Conservation (phyloP, 2,888 invertebrate species). For the Aspidiotus rigidus region DNA sequence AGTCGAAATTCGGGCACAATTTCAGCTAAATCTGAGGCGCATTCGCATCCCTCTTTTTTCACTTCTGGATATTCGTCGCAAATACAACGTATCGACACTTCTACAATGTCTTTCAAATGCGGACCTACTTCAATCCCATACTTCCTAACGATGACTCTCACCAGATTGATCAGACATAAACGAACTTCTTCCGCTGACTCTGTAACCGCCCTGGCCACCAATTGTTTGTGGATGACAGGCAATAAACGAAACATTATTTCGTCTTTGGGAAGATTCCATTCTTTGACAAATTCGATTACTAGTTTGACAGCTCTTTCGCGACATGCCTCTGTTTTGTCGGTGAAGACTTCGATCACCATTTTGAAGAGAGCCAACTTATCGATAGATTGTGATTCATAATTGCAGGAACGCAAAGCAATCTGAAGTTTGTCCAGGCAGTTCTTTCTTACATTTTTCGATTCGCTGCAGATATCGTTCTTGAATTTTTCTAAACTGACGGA, state of each 20-base stretch:
- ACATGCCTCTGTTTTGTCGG: constrained; percentile 56
- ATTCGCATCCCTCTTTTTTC: constrained; percentile 65
- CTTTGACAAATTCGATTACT: constrained; percentile 48
- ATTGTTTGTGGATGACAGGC: constrained; percentile 63
- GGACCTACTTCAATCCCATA: constrained; percentile 55
- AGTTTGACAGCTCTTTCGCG: constrained; percentile 52
- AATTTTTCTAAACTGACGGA: not conserved
- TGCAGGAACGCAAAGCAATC: not conserved
- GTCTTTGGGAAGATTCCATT: constrained; percentile 51
- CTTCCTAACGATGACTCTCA: constrained; percentile 56
- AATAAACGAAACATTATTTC: constrained; percentile 66
- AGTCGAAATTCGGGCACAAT: constrained; percentile 61
- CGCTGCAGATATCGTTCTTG: not conserved
- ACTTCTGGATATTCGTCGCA: constrained; percentile 72
- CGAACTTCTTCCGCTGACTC: constrained; percentile 76
- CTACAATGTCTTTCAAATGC: constrained; percentile 66
- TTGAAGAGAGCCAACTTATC: not conserved
- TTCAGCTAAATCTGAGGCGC: constrained; percentile 57
- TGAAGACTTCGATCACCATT: constrained; percentile 33
- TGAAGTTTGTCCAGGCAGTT: not conserved
- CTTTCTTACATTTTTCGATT: not conserved
- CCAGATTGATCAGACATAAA: constrained; percentile 55
- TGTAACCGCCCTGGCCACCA: constrained; percentile 64
- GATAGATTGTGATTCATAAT: not conserved
- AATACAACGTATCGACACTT: constrained; percentile 61